Percentiles rank a stretch among this genome's conserved stretches.
Conservation (phyloP, 2,113 vertebrate genomes). For the Lophura nycthemera region DNA sequence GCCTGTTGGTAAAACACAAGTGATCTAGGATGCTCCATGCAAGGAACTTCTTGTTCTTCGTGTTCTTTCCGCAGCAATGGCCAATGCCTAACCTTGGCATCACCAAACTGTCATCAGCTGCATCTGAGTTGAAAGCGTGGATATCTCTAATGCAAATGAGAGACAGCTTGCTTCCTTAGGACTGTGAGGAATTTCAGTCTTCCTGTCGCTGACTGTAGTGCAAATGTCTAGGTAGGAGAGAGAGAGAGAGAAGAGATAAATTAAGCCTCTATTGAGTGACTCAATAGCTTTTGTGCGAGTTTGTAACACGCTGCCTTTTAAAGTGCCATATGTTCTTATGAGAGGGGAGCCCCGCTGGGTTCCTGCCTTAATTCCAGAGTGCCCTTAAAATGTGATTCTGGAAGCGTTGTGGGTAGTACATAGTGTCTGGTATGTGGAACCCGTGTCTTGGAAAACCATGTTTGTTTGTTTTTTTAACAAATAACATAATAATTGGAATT, state of each 20-base stretch:
- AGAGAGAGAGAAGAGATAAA: not conserved
- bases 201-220: rapidly evolving
- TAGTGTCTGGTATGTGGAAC: not conserved
- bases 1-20: conserved; percentile 19
- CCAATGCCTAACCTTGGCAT: not conserved
- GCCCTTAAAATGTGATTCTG: not conserved
- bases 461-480: not conserved
- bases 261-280: not conserved
- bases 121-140: not conserved
- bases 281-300: not conserved
- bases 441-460: rapidly evolving
- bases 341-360: not conserved
- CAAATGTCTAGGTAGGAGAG: not conserved
- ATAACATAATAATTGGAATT: not conserved
- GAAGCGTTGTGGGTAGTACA: not conserved
- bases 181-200: not conserved
- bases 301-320: not conserved
- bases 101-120: not conserved
- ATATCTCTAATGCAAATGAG: not conserved
- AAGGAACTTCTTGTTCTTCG: not conserved
- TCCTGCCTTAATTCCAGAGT: not conserved
- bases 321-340: not conserved
- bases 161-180: not conserved
- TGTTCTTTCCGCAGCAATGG: not conserved
- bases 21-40: not conserved